phyloP scores from a whole-genome alignment of 2,113 vertebrate species.

The Epinephelus lanceolatus region DNA sequence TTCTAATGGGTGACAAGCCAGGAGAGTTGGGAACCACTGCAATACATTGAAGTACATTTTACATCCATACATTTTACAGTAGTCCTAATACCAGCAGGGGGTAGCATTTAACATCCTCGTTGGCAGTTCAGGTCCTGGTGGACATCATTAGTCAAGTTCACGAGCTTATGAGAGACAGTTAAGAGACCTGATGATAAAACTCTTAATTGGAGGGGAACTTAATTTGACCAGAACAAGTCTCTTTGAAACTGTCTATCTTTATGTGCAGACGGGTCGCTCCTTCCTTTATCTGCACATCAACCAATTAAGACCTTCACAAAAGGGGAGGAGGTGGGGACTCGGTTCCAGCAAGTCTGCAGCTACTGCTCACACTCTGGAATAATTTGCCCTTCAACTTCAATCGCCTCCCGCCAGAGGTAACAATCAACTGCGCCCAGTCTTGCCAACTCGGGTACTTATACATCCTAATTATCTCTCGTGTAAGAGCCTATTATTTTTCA shows the following conservation, averaged over 20 bases:
- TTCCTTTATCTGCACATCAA: slow-evolving; percentile 49
- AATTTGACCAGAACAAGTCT: slow-evolving; percentile 44
- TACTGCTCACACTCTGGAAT: slow-evolving; percentile 37
- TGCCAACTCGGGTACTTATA: slow-evolving; percentile 36
- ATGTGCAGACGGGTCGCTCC: not conserved
- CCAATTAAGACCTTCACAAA: slow-evolving; percentile 67
- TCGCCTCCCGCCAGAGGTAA: slow-evolving; percentile 37
- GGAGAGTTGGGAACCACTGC: not conserved
- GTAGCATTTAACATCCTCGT: slow-evolving; percentile 27
- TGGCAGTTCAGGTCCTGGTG: slow-evolving; percentile 29
- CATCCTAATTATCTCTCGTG: slow-evolving; percentile 65
- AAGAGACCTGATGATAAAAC: slow-evolving; percentile 48
- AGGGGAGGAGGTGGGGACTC: not conserved
- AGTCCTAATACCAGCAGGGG: slow-evolving; percentile 34
- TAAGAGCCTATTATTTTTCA: slow-evolving; percentile 64
- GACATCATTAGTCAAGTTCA: slow-evolving; percentile 59
- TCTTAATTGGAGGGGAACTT: slow-evolving; percentile 49
- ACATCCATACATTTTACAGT: too few species aligned
- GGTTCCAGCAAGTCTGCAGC: slow-evolving; percentile 18
- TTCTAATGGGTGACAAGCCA: not conserved
- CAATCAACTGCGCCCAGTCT: slow-evolving; percentile 44
- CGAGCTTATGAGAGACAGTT: slow-evolving; percentile 18
- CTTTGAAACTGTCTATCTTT: slow-evolving; percentile 28
- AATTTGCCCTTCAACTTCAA: slow-evolving; percentile 58
- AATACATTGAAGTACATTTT: not conserved